Conservation (phyloP, 2,113 vertebrate genomes). For the Uria lomvia region DNA sequence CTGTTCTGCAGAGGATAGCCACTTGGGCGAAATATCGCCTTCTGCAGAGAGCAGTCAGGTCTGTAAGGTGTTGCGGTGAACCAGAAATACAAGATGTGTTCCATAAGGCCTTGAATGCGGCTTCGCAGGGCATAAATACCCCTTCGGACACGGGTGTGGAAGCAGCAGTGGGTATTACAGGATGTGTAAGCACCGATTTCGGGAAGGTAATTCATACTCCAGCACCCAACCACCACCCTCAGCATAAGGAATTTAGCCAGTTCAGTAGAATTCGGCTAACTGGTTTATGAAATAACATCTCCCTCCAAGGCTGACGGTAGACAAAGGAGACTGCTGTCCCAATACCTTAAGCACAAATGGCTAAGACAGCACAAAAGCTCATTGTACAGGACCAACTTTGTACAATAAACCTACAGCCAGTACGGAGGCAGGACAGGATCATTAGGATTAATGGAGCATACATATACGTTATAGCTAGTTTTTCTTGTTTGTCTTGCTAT, state of each 20-base stretch:
- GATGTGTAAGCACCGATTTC: not conserved
- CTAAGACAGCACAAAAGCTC: not conserved
- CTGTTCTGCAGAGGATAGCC: not conserved
- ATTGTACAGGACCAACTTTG: not conserved
- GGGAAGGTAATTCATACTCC: not conserved
- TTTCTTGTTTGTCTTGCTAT: constrained; percentile 39
- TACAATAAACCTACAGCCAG: not conserved
- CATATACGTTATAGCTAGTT: constrained; percentile 20
- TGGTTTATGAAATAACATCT: not conserved
- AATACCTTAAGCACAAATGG: not conserved
- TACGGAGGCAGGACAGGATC: not conserved
- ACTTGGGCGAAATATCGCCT: not conserved
- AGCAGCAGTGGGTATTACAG: not conserved
- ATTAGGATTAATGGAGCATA: not conserved
- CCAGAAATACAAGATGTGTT: not conserved
- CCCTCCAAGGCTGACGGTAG: not conserved
- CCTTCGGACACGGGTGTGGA: not conserved
- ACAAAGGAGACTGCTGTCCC: not conserved
- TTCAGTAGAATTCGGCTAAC: not conserved
- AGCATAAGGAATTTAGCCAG: not conserved
- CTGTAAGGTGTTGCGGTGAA: not conserved
- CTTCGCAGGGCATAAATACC: not conserved
- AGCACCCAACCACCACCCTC: not conserved
- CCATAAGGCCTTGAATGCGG: not conserved
- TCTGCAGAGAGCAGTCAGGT: not conserved